These are phyloP conservation scores for Elysia crispata DNA, from an alignment of 2,888 invertebrate genomes.

Conservation along the genomic window DNA sequence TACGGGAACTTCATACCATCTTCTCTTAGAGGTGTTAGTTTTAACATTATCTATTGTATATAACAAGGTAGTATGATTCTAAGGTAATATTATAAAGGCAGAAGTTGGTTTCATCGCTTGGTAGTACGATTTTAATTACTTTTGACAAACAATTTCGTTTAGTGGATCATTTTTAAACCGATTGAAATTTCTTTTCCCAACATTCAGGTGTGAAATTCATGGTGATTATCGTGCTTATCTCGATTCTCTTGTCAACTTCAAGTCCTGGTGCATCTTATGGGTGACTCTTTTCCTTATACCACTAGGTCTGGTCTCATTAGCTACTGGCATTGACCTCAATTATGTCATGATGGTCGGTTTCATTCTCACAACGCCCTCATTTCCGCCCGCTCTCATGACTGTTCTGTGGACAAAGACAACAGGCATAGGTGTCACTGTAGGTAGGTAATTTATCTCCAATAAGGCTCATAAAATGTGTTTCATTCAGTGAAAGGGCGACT, in stretches of 20 bases:
- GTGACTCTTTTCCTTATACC: slow-evolving; percentile 70
- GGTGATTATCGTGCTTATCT: slow-evolving; percentile 56
- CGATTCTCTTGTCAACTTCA: slow-evolving; percentile 63
- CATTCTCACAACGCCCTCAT: slow-evolving; percentile 68
- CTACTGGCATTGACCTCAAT: slow-evolving; percentile 67
- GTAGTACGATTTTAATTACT: too few relatives aligned
- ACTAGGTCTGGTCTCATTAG: slow-evolving; percentile 61
- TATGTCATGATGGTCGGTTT: slow-evolving; percentile 68
- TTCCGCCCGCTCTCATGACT: slow-evolving; percentile 67
- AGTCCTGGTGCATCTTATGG: slow-evolving; percentile 74
- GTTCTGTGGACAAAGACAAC: slow-evolving; percentile 71
- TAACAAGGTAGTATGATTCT: too few relatives aligned
- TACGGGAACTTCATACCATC: too few relatives aligned
- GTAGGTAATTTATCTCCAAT: slow-evolving; percentile 47
- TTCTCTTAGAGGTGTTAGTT: too few relatives aligned
- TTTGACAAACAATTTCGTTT: background rate
- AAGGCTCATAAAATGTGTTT: too few relatives aligned
- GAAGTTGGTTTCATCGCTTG: background rate
- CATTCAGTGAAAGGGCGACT: too few relatives aligned
- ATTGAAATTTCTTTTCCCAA: background rate
- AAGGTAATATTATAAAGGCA: too few relatives aligned
- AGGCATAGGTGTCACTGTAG: slow-evolving; percentile 63
- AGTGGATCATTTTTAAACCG: too few relatives aligned
- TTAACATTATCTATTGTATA: too few relatives aligned
- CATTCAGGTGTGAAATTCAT: slow-evolving; percentile 46